Evolutionary conservation across 1,140 invertebrate genomes (phyloP).

Genomic region (Heliothis virescens): DNA sequence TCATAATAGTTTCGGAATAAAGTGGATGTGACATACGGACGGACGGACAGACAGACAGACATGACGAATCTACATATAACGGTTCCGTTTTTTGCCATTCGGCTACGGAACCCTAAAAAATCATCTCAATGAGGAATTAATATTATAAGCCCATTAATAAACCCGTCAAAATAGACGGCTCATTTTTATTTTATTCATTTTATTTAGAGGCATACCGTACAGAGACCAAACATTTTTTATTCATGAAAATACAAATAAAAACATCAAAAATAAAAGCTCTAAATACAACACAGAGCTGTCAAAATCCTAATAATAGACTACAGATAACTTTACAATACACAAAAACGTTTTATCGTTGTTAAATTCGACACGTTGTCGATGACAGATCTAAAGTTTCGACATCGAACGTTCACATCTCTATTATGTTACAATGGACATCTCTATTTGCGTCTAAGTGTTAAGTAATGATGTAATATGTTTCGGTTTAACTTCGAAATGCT

Average conservation of each 20-base stretch:
- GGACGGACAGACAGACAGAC: no score
- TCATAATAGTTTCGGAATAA: no score
- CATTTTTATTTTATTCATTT: no score
- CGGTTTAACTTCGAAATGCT: not conserved
- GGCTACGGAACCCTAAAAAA: no score
- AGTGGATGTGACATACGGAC: no score
- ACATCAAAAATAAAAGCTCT: conserved; percentile 10
- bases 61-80: no score
- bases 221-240: no score
- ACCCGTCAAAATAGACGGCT: no score
- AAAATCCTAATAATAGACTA: conserved; percentile 43
- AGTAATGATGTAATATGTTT: conserved; percentile 58
- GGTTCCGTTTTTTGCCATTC: no score
- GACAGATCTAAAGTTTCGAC: conserved; percentile 45
- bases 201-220: no score
- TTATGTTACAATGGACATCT: conserved; percentile 50
- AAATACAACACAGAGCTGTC: conserved; percentile 35
- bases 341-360: conserved; percentile 43
- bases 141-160: no score
- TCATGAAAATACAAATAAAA: not conserved
- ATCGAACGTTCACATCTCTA: conserved; percentile 24
- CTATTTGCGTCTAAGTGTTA: conserved; percentile 65
- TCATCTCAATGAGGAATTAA: no score
- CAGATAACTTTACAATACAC: conserved; percentile 43
- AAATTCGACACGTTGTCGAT: conserved; percentile 31